Evolutionary conservation across 2,113 vertebrate genomes (phyloP), one percentile per base, ranked within the genome.

Genomic region (Falcunculus frontatus): DNA sequence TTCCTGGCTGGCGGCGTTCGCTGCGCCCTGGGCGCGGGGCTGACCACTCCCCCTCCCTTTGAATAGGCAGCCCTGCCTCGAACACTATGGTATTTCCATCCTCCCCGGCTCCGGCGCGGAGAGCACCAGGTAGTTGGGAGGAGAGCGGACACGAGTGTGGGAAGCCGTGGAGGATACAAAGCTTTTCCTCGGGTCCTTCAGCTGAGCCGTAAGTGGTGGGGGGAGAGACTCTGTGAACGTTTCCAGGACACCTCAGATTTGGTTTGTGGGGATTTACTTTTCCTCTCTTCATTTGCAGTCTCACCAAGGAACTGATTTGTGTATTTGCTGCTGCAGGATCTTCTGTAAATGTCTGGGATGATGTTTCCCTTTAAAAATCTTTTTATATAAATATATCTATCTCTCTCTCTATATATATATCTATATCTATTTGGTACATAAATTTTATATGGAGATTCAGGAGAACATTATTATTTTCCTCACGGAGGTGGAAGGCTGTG

Each of bases 61-160:
- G 94, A 97, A 98, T 98, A 98, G 98, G 98, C 98, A 97, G 98
- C 98, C 98, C 98, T 98, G 98, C 97, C 97, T 97, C 97, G 35
- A 96, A 95, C 96, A 97, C 97, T 96, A 98, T 97, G 98, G 98
- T 97, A 98, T 98, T 98, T 97, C 97, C 98, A 98, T 98, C 98
- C 98, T 98, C 98, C 90, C 97, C 97, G 95, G 98, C 98, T 96
- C 93, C 89, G 10, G 95, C 95, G 94, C 96, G 84, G 91, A 96
- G 78, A 97, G 89, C 94, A 8, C 96, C 98, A 98, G 98, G 98
- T 98, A 98, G 96, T 80, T 93, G 97, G 94, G 74, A 95, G 91
- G 94, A 97, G 84, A 95, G 59, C 80, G 69, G 72, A 85, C 95
- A 84, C 94, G 29, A 94, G 93, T 73, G 95, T 76, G 97, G 72